Evolutionary conservation across 2,113 vertebrate species (phyloP).

Genomic region (Vulpes ferrilata): DNA sequence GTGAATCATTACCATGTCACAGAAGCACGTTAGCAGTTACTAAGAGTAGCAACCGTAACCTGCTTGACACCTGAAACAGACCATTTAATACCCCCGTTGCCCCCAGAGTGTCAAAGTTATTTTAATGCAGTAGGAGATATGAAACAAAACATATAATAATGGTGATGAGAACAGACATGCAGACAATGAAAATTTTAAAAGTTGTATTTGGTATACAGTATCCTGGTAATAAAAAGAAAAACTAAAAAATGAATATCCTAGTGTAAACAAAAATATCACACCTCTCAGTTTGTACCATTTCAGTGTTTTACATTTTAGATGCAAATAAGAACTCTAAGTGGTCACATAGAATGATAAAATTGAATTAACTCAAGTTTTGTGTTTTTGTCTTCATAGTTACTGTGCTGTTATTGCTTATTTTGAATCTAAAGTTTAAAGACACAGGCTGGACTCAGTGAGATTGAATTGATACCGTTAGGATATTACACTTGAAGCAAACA

Average conservation of each 20-base stretch:
- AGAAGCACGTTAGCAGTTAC: neutral
- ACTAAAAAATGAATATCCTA: neutral
- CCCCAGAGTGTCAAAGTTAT: conserved; percentile 14
- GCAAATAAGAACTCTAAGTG: neutral
- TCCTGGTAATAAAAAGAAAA: neutral
- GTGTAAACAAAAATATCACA: neutral
- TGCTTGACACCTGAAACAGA: neutral
- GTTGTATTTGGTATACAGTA: neutral
- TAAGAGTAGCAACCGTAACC: no score
- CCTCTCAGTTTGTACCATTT: neutral
- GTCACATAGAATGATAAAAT: neutral
- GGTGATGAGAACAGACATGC: neutral
- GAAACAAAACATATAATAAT: neutral
- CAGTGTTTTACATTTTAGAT: neutral
- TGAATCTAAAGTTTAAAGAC: neutral
- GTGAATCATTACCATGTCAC: neutral
- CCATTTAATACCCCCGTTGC: neutral
- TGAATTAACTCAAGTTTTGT: neutral
- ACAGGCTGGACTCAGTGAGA: neutral
- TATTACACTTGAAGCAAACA: neutral
- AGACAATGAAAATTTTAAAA: neutral
- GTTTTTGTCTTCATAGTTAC: neutral
- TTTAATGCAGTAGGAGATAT: neutral
- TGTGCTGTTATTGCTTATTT: neutral
- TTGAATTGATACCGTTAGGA: neutral